A percentile compares a stretch with the other conserved stretches of the same genome.
phyloP scores from a whole-genome alignment of 2,113 vertebrate species.

The Pterocles gutturalis region DNA sequence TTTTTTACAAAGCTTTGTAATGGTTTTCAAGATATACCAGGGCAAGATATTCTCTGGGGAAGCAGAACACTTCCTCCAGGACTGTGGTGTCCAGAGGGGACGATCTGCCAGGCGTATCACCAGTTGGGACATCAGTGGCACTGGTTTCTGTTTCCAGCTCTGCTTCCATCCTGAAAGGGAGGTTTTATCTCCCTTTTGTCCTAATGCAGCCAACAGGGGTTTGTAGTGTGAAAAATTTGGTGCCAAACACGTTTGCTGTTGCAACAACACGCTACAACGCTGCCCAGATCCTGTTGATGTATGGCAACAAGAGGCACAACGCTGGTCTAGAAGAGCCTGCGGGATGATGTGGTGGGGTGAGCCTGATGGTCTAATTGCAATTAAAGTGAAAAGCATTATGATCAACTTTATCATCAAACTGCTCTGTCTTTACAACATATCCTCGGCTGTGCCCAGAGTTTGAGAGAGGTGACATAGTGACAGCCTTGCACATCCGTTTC shows the following conservation, averaged over 20 bases:
- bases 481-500: background rate
- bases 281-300: background rate
- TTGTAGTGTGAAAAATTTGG: background rate
- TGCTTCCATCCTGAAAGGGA: background rate
- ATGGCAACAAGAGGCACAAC: background rate
- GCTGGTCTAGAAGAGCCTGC: background rate
- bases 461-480: background rate
- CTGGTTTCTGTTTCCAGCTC: background rate
- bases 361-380: background rate
- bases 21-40: background rate
- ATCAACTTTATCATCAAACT: background rate
- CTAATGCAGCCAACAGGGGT: background rate
- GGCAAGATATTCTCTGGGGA: background rate
- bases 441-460: background rate
- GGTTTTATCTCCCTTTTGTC: background rate
- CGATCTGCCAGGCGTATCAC: background rate
- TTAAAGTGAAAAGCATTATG: background rate
- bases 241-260: background rate
- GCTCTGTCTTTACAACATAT: background rate
- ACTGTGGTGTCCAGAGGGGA: background rate
- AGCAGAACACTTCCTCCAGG: background rate
- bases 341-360: background rate
- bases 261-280: background rate
- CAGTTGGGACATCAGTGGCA: background rate
- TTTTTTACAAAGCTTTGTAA: background rate